Base-by-base conservation (phyloP, 2,888 invertebrate species). In the Brachyptera risi region DNA sequence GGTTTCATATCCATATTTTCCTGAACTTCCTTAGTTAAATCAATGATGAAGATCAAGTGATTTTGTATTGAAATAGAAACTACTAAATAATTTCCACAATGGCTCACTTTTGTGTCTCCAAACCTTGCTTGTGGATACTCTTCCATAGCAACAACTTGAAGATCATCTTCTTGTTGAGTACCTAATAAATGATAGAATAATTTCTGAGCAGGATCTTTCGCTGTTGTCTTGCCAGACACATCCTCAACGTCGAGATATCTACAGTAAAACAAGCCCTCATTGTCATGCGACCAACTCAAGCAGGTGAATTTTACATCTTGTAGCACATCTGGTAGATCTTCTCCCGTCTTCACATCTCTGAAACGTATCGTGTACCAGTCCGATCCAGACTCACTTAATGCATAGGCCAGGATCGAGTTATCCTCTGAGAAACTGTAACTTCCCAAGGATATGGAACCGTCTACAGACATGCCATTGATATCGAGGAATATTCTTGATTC, bases 401-500 rank as follows among this genome's bases (percentile, higher is more conserved):
- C 76, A 69, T 80, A 81, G 0, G 80, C 80, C 66, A 77, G 73
- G 15, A 73, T 70, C 51, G 72, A 67, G 1, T 80, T 80, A 70
- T 82, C 76, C 61, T 80, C 74, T 2, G 79, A 77, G 67, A 75
- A 78, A 2, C 71, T 65, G 3, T 61, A 54, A 26, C 66, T 60
- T n/a, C n/a, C n/a, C 5, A 77, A 60, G 3, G 72, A 61, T 5
- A 73, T 69, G 1, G 76, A 76, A 19, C 76, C 78, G 70, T 83
- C 82, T 17, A 74, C 75, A 1, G 81, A 79, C 35, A 81, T 71
- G 13, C 13, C 13, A 15, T 56, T 56, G 0, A 97, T 96, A 77
- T 99, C 96, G n/a, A 99, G 78, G 76, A 99, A 97, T 27, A 95
- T 86, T 62, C 80, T 80, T 11, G 90, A 83, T 71, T 94, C 90